phyloP scores from a whole-genome alignment of 2,797 vertebrate genomes.

The Morelia viridis region DNA sequence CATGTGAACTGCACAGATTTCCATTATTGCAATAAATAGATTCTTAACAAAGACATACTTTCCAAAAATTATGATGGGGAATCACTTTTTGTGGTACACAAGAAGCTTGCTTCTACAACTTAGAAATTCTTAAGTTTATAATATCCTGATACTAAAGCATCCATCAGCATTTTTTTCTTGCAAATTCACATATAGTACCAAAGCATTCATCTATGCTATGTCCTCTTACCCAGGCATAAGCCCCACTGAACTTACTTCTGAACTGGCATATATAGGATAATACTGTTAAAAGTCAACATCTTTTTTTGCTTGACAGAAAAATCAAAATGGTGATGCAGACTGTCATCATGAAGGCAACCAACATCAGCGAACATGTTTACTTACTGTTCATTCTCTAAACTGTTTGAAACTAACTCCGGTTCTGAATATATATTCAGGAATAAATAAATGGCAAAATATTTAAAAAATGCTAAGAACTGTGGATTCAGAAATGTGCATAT shows the following conservation, averaged over 20 bases:
- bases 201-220: not conserved
- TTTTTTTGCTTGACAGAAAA: not conserved
- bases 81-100: not conserved
- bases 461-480: not conserved
- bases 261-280: not conserved
- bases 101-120: fast-evolving
- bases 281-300: not conserved
- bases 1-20: not conserved
- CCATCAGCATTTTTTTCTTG: not conserved
- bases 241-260: not conserved
- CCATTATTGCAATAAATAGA: not conserved
- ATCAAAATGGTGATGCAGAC: not conserved
- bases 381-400: not conserved
- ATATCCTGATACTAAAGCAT: conserved; percentile 12
- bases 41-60: not conserved
- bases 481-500: not conserved
- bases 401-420: not conserved
- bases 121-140: not conserved
- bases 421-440: not conserved
- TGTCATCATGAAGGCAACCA: not conserved
- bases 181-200: not conserved
- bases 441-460: not conserved
- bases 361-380: not conserved
- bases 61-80: not conserved
- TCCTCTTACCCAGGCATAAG: not conserved